Percentiles rank a stretch among this genome's conserved stretches.
These are phyloP conservation scores for Ovibos moschatus DNA, from an alignment of 2,113 vertebrate species.

Conservation along the genomic window DNA sequence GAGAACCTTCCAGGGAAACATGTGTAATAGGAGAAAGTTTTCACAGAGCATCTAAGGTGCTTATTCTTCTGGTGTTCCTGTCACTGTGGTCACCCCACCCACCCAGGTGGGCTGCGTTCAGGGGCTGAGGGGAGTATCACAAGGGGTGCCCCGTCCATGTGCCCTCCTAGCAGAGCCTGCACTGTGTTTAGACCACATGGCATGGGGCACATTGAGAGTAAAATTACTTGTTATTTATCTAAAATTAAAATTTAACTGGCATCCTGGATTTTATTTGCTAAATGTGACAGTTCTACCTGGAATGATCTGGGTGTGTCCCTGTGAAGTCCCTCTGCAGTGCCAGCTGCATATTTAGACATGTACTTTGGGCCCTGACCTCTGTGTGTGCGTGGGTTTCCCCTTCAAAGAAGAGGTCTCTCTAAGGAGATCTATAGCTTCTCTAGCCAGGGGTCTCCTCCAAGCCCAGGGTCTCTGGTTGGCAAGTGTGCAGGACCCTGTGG, in stretches of 20 bases:
- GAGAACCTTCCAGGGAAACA: not conserved
- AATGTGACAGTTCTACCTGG: not conserved
- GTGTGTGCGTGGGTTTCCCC: not conserved
- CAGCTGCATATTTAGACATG: not conserved
- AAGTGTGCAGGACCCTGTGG: too few relatives aligned
- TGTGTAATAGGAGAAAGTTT: not conserved
- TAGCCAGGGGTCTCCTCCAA: not conserved
- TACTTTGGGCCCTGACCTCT: not conserved
- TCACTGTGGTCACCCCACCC: not conserved
- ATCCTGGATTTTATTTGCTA: not conserved
- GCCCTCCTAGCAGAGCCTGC: not conserved
- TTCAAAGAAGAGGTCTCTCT: not conserved
- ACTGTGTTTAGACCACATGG: accelerated
- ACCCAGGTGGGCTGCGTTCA: not conserved
- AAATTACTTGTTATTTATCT: not conserved
- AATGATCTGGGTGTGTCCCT: not conserved
- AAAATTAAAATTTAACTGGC: not conserved
- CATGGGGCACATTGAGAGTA: not conserved
- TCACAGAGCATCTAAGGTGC: not conserved
- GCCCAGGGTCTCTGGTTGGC: not conserved
- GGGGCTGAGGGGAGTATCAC: not conserved
- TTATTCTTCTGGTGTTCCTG: not conserved
- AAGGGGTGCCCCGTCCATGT: accelerated
- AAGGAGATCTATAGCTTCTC: not conserved
- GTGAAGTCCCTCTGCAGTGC: not conserved